Evolutionary conservation across 2,888 invertebrate species (phyloP).

Genomic region (Heliconius cydno): DNA sequence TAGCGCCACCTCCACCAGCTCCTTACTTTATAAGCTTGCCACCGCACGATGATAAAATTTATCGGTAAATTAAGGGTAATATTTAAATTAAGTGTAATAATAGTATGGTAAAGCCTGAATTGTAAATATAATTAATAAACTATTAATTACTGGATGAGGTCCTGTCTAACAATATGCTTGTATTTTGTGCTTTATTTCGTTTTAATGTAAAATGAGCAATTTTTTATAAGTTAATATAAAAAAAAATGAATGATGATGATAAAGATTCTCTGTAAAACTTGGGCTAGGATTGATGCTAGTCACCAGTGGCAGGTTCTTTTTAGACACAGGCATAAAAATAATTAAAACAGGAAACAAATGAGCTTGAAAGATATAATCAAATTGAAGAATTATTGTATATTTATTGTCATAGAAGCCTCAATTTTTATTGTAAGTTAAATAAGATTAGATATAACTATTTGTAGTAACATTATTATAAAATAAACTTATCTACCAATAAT

Average conservation of each 20-base stretch:
- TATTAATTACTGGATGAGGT: constrained; percentile 38
- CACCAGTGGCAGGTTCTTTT: constrained; percentile 56
- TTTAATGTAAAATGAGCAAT: constrained; percentile 32
- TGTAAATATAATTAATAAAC: constrained; percentile 46
- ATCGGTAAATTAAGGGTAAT: constrained; percentile 75
- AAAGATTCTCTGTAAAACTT: constrained; percentile 39
- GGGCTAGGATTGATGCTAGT: constrained; percentile 62
- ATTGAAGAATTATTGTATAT: constrained; percentile 37
- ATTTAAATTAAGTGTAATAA: constrained; percentile 29
- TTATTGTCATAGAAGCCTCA: constrained; percentile 35
- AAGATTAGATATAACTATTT: constrained; percentile 20
- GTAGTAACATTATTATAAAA: neutral
- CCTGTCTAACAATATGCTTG: constrained; percentile 43
- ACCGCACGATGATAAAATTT: constrained; percentile 85
- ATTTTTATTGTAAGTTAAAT: constrained; percentile 24
- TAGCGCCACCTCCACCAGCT: constrained; percentile 85
- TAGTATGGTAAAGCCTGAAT: constrained; percentile 30
- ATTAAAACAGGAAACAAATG: constrained; percentile 16
- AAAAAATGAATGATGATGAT: neutral
- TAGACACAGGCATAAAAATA: neutral
- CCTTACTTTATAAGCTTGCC: constrained; percentile 86
- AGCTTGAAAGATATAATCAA: constrained; percentile 2
- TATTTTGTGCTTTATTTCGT: constrained; percentile 47
- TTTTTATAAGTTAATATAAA: neutral
- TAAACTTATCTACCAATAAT: constrained; percentile 6